Base-by-base conservation (phyloP, 2,113 vertebrate species). In the Sorex fumeus region DNA sequence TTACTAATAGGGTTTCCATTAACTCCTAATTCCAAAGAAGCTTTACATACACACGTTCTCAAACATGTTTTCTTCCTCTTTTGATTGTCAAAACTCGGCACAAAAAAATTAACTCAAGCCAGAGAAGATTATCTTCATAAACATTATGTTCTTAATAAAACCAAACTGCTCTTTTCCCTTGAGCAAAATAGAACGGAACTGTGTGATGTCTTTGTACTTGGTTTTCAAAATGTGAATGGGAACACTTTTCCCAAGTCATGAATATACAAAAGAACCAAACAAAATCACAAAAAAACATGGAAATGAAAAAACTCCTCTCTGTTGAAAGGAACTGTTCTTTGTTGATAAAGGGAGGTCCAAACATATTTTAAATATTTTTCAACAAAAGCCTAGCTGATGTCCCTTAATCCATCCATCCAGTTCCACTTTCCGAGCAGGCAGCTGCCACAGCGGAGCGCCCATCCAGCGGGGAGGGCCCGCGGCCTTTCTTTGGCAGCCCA, bases 291-390 rank as follows among this genome's bases (percentile, higher is more conserved):
- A 90, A 76, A 86, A 88, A 86, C 60, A 93, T 82, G 84, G 91
- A 93, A 96, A 95, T 79, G 84, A 94, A 96, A 96, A 60, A 95
- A 92, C 80, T 88, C 83, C 69, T 92, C 86, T 93, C 81, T 86
- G 87, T 69, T 92, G 80, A 95, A 95, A 96, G 93, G 93, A 94
- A 62, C 50, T 72, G 84, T 90, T 96, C 96, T 95, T 93, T 96
- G 96, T 93, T 96, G 92, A 96, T 91, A 94, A 96, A 95, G 88
- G 87, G 94, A 96, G 94, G 95, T 94, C 96, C 95, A 79, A 96
- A 95, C 96, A 96, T 97, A 97, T 97, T 97, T 96, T 96, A 97
- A 96, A 97, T 97, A 96, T 95, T 97, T 97, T 96, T 92, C 96
- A 95, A 97, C 96, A 95, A 92, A 91, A 77, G 77, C 92, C 95